Evolutionary conservation across 2,888 invertebrate species (phyloP), one percentile per base, ranked within the genome.

Genomic region (Scaeva pyrastri): DNA sequence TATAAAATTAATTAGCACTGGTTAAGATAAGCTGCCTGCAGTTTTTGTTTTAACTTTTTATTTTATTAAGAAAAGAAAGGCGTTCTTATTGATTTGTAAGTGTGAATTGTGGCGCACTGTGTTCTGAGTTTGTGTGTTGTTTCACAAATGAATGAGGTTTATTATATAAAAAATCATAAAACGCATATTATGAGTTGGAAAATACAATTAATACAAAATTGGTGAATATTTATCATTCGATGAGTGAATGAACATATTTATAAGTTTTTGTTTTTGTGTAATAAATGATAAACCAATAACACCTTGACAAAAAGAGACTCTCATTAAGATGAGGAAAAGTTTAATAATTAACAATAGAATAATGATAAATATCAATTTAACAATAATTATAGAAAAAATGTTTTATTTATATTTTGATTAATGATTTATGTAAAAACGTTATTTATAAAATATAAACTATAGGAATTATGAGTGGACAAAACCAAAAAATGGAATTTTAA

Each of bases 111-210:
- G 52, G 52, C 70, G 73, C 41, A 39, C 56, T 56, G 39, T 68
- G 58, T 68, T 39, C 36, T 66, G 45, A 14, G 70, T 58, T 70
- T 64, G 36, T 71, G 39, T 80, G 80, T 85, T 80, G 80, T 85
- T 45, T 82, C 70, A 82, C 68, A 77, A 75, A 77, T 85, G 76
- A 56, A 71, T 77, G 77, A 74, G 21, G 11, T 75, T 50, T 56
- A 19, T 48, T 48, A 19, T 16, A 16, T 10, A 19, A 48, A 48
- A 48, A 19, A 52, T 52, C 2, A 52, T 52, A 43, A 23, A 68
- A 55, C 52, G 52, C 23, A 52, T 52, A 58, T n/a, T 55, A 31
- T 56, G 19, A 58, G 19, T 58, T 58, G 39, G 19, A 36, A 31
- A 31, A 36, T 16, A 70, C 55, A 55, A 55, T 2, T 52, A 11